Base-by-base conservation (phyloP, 2,113 vertebrate species). In the Odocoileus virginianus region DNA sequence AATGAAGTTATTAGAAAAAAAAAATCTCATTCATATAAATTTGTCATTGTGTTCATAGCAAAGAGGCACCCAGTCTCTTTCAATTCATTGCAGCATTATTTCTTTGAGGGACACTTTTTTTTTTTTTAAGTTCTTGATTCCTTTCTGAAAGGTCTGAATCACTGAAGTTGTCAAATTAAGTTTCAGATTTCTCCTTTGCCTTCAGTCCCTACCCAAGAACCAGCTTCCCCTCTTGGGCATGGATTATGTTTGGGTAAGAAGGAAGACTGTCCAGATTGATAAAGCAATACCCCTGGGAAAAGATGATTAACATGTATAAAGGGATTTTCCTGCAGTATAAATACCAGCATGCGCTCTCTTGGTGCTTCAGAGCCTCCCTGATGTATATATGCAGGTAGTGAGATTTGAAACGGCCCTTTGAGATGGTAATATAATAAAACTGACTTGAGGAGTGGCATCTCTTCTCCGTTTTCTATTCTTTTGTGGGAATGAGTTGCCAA, bases 401-500 rank as follows among this genome's bases (percentile, higher is more conserved):
- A 96, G 92, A 95, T 89, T 78, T 94, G 98, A 97, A 96, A 78
- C 0, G 71, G 97, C 76, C 87, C 95, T 95, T 96, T 91, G 94
- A 89, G 76, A 96, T 55, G 19, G 87, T 97, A 91, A 94, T 88
- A 95, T 7, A 97, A 94, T 97, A 97, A 97, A 97, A 96, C 79
- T 84, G 47, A 94, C 60, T 97, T 78, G 61, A 88, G 9, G 82
- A 96, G 97, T 83, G 88, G 96, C 3, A 1, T 57, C 97, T 97
- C 95, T 98, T 58, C 76, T 97, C 85, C 15, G 36, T 97, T 93
- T 95, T 92, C 98, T 97, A 33, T 92, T 92, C 54, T 87, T 23
- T 89, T 91, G 98, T 98, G 98, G 98, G 98, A 98, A 99, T 99
- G 99, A 99, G 99, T 97, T 99, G 99, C 98, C 99, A 99, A 99